Conservation (phyloP, 2,888 invertebrate genomes). For the Cheilosia scutellata region DNA sequence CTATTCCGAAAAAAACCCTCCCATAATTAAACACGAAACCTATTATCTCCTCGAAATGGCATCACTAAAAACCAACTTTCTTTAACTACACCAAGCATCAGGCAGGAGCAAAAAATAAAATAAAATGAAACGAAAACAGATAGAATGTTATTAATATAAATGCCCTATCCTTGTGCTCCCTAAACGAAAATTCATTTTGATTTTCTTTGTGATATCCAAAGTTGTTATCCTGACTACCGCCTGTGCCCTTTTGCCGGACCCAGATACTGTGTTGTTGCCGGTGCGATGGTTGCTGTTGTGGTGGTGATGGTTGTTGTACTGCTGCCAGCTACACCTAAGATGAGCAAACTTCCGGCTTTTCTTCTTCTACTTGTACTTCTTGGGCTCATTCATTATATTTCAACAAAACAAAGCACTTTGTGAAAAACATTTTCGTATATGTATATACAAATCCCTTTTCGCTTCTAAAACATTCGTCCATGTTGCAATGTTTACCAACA, state of each 20-base stretch:
- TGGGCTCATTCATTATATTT: conserved; percentile 57
- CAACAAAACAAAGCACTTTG: conserved; percentile 62
- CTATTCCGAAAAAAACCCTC: not conserved
- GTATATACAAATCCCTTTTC: conserved; percentile 18
- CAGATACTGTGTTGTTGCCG: not conserved
- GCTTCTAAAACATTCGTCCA: conserved; percentile 24
- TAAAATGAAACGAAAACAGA: conserved; percentile 35
- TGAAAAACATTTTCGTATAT: conserved; percentile 26
- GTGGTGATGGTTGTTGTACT: not conserved
- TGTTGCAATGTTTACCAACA: conserved; percentile 38
- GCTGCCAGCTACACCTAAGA: conserved; percentile 32
- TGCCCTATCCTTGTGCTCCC: conserved; percentile 33
- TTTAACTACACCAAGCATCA: not conserved
- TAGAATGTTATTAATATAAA: conserved; percentile 62
- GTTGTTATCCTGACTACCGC: conserved; percentile 50
- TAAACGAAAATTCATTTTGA: conserved; percentile 66
- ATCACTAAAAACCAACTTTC: conserved; percentile 44
- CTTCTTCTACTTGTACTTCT: conserved; percentile 10
- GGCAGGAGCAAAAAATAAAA: not conserved
- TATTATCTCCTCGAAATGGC: conserved; percentile 49
- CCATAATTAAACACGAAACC: conserved; percentile 29
- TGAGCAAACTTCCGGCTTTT: conserved; percentile 65
- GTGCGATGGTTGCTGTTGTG: not conserved
- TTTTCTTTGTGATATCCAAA: conserved; percentile 62
- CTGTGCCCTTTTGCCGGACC: conserved; percentile 36